These are phyloP conservation scores for Heliornis fulica DNA, from an alignment of 2,113 vertebrate genomes.

Conservation along the genomic window DNA sequence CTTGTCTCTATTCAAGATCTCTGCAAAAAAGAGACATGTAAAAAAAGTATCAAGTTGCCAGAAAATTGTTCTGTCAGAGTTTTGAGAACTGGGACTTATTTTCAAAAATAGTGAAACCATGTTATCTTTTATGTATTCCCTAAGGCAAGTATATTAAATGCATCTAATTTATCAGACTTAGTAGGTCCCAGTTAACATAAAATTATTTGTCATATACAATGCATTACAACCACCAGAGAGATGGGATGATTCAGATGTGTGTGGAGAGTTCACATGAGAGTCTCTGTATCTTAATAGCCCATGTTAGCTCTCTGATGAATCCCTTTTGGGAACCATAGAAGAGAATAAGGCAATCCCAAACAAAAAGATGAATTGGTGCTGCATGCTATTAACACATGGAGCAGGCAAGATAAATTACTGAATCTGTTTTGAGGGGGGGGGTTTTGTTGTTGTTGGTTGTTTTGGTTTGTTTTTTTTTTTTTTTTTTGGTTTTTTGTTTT, in stretches of 20 bases:
- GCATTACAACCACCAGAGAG: not conserved
- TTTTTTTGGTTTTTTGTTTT: not conserved
- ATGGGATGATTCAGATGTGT: not conserved
- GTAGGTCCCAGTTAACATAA: not conserved
- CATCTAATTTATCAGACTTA: slow-evolving; percentile 22
- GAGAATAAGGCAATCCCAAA: not conserved
- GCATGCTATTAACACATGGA: not conserved
- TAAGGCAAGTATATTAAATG: not conserved
- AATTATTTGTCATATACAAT: not conserved
- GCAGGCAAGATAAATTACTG: not conserved
- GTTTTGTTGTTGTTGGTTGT: too few relatives aligned
- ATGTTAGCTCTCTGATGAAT: not conserved
- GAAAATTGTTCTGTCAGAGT: not conserved
- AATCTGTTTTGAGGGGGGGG: too few relatives aligned
- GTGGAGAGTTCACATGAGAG: not conserved
- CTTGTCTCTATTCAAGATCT: not conserved
- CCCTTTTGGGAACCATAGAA: not conserved
- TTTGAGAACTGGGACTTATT: not conserved
- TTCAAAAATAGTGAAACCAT: not conserved
- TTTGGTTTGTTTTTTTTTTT: too few relatives aligned
- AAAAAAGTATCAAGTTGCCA: not conserved
- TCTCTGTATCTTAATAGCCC: not conserved
- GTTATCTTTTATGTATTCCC: not conserved
- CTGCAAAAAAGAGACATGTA: not conserved
- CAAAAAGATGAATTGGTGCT: not conserved